A percentile compares a stretch with the other conserved stretches of the same genome.
Evolutionary conservation across 1,140 invertebrate species (phyloP).

Genomic region (Bombus sylvicola): DNA sequence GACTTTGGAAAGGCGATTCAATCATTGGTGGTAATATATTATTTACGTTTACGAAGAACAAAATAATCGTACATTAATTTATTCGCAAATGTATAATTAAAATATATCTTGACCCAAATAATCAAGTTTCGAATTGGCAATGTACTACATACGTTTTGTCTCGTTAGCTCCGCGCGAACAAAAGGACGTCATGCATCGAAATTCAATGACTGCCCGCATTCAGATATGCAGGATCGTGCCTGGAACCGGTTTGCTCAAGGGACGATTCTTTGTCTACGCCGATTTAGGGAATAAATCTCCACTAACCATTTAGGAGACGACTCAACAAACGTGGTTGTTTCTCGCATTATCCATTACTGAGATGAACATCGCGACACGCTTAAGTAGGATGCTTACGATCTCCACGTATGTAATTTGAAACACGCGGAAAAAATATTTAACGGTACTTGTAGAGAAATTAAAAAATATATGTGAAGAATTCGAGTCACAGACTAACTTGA

Average conservation of each 20-base stretch:
- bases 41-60: too few relatives aligned
- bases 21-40: too few relatives aligned
- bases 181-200: not conserved
- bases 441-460: not conserved
- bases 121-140: not conserved
- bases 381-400: not conserved
- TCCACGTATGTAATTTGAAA: not conserved
- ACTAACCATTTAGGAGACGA: not conserved
- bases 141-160: not conserved
- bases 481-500: not conserved
- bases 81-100: too few relatives aligned
- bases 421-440: not conserved
- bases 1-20: too few relatives aligned
- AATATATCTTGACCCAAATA: too few relatives aligned
- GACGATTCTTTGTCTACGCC: slow-evolving; percentile 52
- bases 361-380: not conserved
- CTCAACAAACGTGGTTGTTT: not conserved
- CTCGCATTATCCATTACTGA: not conserved
- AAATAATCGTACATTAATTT: too few relatives aligned
- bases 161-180: not conserved
- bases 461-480: not conserved
- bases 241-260: slow-evolving; percentile 55
- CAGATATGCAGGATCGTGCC: slow-evolving; percentile 3
- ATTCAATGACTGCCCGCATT: slow-evolving; percentile 43
- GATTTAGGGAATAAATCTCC: slow-evolving; percentile 46